Evolutionary conservation across 2,113 vertebrate species (phyloP).

Genomic region (Aythya baeri): DNA sequence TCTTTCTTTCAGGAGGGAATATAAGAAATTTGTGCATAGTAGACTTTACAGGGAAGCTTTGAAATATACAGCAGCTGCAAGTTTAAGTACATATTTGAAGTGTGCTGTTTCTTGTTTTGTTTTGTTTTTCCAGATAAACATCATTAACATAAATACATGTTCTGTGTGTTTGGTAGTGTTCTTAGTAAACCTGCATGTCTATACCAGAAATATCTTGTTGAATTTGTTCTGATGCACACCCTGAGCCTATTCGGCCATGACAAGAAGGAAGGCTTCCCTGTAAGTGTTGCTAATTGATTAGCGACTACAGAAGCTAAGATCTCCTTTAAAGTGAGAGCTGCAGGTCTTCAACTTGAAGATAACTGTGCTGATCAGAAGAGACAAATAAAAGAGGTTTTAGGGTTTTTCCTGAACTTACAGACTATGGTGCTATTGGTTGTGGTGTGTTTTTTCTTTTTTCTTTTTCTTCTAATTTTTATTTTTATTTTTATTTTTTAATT

Average conservation of each 20-base stretch:
- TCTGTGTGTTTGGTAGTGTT: neutral
- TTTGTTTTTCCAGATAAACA: neutral
- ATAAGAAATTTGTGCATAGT: neutral
- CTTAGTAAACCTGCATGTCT: neutral
- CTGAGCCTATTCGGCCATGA: neutral
- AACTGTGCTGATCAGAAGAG: neutral
- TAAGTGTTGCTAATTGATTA: neutral
- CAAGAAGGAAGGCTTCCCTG: neutral
- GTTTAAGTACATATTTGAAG: conserved; percentile 31
- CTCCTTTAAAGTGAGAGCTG: neutral
- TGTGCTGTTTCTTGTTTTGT: neutral
- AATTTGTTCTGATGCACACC: neutral
- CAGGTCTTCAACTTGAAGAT: neutral
- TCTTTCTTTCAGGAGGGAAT: conserved; percentile 47
- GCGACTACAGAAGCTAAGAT: neutral
- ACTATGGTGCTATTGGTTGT: neutral
- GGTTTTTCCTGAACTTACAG: neutral
- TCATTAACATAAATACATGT: neutral
- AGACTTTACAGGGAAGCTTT: conserved; percentile 30
- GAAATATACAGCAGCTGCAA: conserved; percentile 54
- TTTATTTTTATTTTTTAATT: too few species aligned
- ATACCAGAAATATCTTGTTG: neutral
- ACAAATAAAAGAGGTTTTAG: neutral
- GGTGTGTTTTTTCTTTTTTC: rapidly evolving
- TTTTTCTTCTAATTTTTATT: too few species aligned